Evolutionary conservation across 2,888 invertebrate species (phyloP), one percentile per base, ranked within the genome.

Genomic region (Chrysolina haemoptera): DNA sequence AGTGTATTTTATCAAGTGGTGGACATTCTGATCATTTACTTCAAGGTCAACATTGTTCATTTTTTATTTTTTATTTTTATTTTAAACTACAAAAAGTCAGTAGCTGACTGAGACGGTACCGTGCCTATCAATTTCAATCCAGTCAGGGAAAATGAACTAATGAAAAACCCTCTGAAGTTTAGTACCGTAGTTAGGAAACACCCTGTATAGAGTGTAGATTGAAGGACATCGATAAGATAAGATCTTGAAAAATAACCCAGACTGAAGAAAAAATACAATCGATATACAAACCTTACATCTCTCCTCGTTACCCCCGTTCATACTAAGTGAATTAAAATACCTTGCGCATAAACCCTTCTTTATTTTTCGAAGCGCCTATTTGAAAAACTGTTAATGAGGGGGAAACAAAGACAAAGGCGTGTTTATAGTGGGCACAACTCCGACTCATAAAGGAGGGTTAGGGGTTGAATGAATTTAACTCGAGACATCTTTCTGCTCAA

Each of bases 401-500:
- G 73, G 75, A 73, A 73, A 74, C 55, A 75, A 68, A 78, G 70
- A 78, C 78, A 78, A 78, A 78, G 71, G 75, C 66, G 46, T 78
- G 78, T 78, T 78, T 78, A 74, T 73, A 71, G 74, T 76, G 78
- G 71, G 68, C 74, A 67, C 76, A 73, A 72, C 72, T 70, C 53
- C 73, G 70, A 48, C 71, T 74, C 73, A 43, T 53, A 70, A 71
- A 77, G 70, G 73, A 74, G 76, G 77, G 76, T 79, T 75, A 74
- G 76, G 66, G 48, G 48, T 66, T 48, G 71, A 72, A 76, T 70
- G 79, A 76, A 80, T 80, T 80, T 79, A 82, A 79, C 80, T 80
- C 75, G 71, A 69, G 75, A 74, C 79, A 79, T 79, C 79, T 76
- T 80, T 81, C 76, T 78, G 77, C 78, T 78, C 70, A 68, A 74